These are phyloP conservation scores for Dolichoris vasculosae DNA, from an alignment of 1,140 invertebrate genomes.

Conservation along the genomic window DNA sequence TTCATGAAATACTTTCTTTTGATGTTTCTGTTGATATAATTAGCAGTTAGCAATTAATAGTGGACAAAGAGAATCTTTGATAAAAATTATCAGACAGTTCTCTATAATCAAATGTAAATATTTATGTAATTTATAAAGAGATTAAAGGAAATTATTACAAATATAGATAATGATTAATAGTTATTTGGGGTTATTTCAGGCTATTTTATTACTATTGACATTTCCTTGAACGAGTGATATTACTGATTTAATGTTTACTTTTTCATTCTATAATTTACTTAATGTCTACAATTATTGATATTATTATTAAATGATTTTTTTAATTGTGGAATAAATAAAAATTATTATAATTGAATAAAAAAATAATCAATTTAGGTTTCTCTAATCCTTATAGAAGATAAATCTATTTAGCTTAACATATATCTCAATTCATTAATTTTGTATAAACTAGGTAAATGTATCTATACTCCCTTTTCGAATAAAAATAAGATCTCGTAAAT, in stretches of 20 bases:
- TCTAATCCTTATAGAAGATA: background rate
- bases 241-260: background rate
- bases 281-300: background rate
- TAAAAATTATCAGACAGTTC: background rate
- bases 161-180: background rate
- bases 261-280: background rate
- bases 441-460: constrained; percentile 18
- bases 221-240: background rate
- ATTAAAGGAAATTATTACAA: background rate
- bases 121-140: background rate
- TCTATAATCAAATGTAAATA: background rate
- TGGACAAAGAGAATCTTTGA: background rate
- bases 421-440: constrained; percentile 35
- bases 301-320: background rate
- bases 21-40: background rate
- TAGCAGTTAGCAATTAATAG: background rate
- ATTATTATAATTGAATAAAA: background rate
- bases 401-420: constrained; percentile 12
- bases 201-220: constrained; percentile 7
- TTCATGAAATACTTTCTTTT: background rate
- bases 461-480: background rate
- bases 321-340: background rate
- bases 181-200: background rate
- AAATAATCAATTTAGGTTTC: background rate
- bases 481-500: constrained; percentile 9